Evolutionary conservation across 2,797 vertebrate species (phyloP).

Genomic region (Enteromius viviparus): DNA sequence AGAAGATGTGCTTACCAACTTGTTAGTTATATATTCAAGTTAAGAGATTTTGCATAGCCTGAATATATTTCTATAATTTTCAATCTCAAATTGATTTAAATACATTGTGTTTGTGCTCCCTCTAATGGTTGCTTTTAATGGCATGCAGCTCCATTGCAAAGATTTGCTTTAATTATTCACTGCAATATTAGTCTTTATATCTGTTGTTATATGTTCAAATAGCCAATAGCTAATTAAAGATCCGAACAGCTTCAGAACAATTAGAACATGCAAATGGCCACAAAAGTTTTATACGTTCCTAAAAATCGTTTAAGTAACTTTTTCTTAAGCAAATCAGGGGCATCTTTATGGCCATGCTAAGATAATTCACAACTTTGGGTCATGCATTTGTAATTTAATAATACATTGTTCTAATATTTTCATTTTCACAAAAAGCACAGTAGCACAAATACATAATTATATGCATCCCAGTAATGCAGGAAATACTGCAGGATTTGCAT

Average conservation of each 20-base stretch:
- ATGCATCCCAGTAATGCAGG: background rate
- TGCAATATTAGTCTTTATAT: background rate
- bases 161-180: background rate
- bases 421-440: background rate
- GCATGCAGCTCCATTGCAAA: background rate
- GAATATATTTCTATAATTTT: background rate
- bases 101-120: conserved; percentile 66
- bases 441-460: background rate
- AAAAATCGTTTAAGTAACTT: background rate
- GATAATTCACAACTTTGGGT: background rate
- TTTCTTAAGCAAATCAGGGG: background rate
- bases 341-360: background rate
- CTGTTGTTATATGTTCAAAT: background rate
- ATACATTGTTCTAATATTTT: background rate
- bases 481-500: conserved; percentile 5
- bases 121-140: conserved; percentile 63
- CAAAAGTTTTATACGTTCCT: background rate
- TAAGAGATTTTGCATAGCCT: background rate
- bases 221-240: background rate
- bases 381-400: background rate
- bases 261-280: background rate
- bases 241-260: background rate
- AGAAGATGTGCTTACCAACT: background rate
- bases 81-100: background rate
- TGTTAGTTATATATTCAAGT: background rate